Conservation (phyloP, 1,140 invertebrate species). For the Leptinotarsa undecemlineata region DNA sequence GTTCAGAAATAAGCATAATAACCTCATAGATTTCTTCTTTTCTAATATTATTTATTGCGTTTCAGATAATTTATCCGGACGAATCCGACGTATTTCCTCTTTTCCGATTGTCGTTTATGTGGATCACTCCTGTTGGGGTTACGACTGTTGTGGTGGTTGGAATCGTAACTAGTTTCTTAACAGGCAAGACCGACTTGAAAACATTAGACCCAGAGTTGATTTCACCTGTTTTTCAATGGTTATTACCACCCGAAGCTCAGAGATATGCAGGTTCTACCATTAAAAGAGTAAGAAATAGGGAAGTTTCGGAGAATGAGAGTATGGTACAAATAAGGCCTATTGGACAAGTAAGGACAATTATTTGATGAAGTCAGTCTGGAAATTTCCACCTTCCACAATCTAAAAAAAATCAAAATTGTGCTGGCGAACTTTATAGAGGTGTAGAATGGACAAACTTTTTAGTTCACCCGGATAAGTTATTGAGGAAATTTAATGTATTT, state of each 20-base stretch:
- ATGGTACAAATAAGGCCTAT: constrained; percentile 21
- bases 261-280: constrained; percentile 41
- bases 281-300: constrained; percentile 24
- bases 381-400: not conserved
- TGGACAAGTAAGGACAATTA: not conserved
- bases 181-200: constrained; percentile 63
- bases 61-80: constrained; percentile 49
- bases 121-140: constrained; percentile 74
- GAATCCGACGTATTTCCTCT: constrained; percentile 66
- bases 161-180: constrained; percentile 67
- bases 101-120: constrained; percentile 74
- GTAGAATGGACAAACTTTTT: no score
- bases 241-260: constrained; percentile 42
- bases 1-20: no score
- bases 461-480: not conserved
- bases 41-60: not conserved
- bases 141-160: constrained; percentile 68
- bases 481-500: not conserved
- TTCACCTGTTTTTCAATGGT: constrained; percentile 63
- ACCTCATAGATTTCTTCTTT: no score
- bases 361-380: not conserved
- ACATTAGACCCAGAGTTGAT: constrained; percentile 64
- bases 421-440: no score
- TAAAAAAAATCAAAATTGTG: no score
- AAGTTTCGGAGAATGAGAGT: constrained; percentile 22